A percentile compares a stretch with the other conserved stretches of the same genome.
Conservation (phyloP, 2,113 vertebrate genomes). For the Monarcha castaneiventris region DNA sequence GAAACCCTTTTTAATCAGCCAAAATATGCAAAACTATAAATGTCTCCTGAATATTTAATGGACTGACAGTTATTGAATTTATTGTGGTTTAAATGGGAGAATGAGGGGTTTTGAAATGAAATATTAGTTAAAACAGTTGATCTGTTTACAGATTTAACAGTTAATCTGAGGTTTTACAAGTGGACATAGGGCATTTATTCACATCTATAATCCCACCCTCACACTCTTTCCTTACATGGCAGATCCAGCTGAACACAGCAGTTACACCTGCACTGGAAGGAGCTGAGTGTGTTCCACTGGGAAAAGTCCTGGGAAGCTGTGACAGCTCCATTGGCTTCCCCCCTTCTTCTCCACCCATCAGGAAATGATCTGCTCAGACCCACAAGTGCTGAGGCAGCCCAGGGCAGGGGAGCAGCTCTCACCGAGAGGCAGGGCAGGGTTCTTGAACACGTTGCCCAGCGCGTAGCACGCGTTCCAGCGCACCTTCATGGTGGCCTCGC, state of each 20-base stretch:
- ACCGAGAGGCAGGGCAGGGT: constrained; percentile 88
- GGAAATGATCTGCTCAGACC: not conserved
- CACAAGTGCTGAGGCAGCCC: not conserved
- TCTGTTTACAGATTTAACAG: too few relatives aligned
- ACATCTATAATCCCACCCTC: not conserved
- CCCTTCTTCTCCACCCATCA: not conserved
- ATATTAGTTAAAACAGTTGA: not conserved
- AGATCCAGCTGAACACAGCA: not conserved
- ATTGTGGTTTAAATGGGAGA: not conserved
- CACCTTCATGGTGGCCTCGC: constrained; percentile 94
- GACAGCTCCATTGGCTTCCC: not conserved
- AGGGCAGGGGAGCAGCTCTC: constrained; percentile 18
- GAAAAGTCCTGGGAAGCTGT: not conserved
- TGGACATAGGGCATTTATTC: not conserved
- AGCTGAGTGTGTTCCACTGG: not conserved
- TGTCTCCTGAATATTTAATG: not conserved
- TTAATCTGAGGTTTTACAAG: not conserved
- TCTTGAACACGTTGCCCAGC: constrained; percentile 92
- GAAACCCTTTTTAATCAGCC: rapidly evolving
- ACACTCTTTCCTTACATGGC: not conserved
- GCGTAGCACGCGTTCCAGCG: constrained; percentile 98
- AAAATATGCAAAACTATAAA: not conserved
- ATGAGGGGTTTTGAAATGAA: not conserved
- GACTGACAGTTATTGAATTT: not conserved
- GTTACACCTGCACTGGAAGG: not conserved